Base-by-base conservation (phyloP, 2,888 invertebrate genomes). In the Temnothorax unifasciatus region DNA sequence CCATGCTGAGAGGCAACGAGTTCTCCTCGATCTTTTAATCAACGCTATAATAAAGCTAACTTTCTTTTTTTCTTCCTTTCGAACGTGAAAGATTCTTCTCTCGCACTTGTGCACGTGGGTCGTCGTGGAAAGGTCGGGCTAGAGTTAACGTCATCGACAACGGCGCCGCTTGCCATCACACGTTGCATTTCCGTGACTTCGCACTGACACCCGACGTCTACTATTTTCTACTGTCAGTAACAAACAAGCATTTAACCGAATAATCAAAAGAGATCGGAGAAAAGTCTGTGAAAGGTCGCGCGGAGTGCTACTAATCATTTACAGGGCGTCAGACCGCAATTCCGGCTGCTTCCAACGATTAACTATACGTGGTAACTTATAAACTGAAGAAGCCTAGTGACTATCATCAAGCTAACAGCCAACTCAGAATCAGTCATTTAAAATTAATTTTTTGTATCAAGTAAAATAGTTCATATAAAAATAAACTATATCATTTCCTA, bases 101-200 rank as follows among this genome's bases (percentile, higher is more conserved):
- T 77, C 86, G 73, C n/a, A 21, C 82, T n/a, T 25, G 61, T 59
- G 63, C 18, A 63, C 84, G 57, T 83, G 61, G 73, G 61, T 6
- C 66, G 73, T 9, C 61, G 68, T 13, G 83, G 73, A 85, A 88
- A 87, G 75, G 75, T 82, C 83, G 61, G 47, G 38, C 25, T 57
- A 41, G n/a, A 68, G 29, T 77, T 54, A 66, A 54, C 66, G 66
- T 76, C 76, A 76, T 34, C 57, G 41, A 25, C 54, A 15, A 38
- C 52, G 41, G 11, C 54, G 54, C 4, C 64, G 44, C 15, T 77
- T 41, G 54, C n/a, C 29, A 54, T 77, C 66, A 13, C 15, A 21
- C 25, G 18, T 63, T 34, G 61, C 63, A 38, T 75, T 69, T 15
- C 47, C 44, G n/a, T 59, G 59, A 54, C 44, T 61, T 44, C n/a